A percentile compares a stretch with the other conserved stretches of the same genome.
phyloP scores from a whole-genome alignment of 2,888 invertebrate genomes.

The Phanerotoma sp. region DNA sequence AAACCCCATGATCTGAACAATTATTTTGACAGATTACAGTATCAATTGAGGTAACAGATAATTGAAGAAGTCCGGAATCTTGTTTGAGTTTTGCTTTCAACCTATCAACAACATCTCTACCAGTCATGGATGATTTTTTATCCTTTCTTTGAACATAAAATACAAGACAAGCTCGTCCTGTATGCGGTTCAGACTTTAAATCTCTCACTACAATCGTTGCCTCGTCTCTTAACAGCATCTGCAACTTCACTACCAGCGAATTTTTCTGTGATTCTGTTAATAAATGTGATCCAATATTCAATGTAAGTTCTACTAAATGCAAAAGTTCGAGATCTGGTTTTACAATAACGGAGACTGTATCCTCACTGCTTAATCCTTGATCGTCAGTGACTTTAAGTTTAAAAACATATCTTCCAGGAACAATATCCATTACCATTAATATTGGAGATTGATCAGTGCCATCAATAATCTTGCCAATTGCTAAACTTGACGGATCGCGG shows the following conservation, averaged over 20 bases:
- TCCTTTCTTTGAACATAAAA: slow-evolving; percentile 69
- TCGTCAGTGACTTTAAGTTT: slow-evolving; percentile 87
- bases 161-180: slow-evolving; percentile 62
- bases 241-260: slow-evolving; percentile 77
- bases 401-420: slow-evolving; percentile 86
- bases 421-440: slow-evolving; percentile 79
- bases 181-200: slow-evolving; percentile 59
- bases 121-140: slow-evolving; percentile 58
- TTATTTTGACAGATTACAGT: slow-evolving; percentile 88
- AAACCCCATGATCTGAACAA: slow-evolving; percentile 89
- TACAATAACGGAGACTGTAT: slow-evolving; percentile 82
- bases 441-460: slow-evolving; percentile 76
- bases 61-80: slow-evolving; percentile 70
- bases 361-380: slow-evolving; percentile 80
- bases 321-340: slow-evolving; percentile 72
- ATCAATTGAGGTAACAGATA: slow-evolving; percentile 76
- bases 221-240: slow-evolving; percentile 75
- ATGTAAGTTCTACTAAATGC: slow-evolving; percentile 78
- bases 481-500: slow-evolving; percentile 73
- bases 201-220: slow-evolving; percentile 61
- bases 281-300: slow-evolving; percentile 72
- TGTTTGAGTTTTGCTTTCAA: slow-evolving; percentile 70
- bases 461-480: slow-evolving; percentile 80
- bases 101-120: slow-evolving; percentile 67
- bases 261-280: slow-evolving; percentile 73